Conservation (phyloP, 2,113 vertebrate genomes). For the Solea solea region DNA sequence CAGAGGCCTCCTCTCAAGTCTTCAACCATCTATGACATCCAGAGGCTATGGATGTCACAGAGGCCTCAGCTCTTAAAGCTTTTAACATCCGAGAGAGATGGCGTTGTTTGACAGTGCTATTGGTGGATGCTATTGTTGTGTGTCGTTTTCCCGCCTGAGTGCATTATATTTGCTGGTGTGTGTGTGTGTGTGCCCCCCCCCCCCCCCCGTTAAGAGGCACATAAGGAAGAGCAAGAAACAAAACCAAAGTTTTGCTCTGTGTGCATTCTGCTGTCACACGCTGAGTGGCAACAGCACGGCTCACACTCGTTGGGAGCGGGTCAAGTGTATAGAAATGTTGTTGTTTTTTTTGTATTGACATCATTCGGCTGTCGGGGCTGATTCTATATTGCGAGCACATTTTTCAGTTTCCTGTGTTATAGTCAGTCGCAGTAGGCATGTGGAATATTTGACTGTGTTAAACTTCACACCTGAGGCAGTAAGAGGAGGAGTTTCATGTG, state of each 20-base stretch:
- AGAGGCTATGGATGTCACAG: constrained; percentile 74
- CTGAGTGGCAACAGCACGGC: constrained; percentile 60
- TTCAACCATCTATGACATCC: constrained; percentile 79
- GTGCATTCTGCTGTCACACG: constrained; percentile 67
- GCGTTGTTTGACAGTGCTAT: constrained; percentile 76
- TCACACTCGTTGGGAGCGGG: constrained; percentile 32
- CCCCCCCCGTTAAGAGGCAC: constrained; percentile 44
- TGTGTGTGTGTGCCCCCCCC: background rate
- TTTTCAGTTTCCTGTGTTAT: constrained; percentile 12
- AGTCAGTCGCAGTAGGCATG: constrained; percentile 21
- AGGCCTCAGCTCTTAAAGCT: constrained; percentile 79
- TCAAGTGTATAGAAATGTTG: constrained; percentile 59
- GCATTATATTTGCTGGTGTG: constrained; percentile 67
- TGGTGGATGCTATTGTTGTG: constrained; percentile 75
- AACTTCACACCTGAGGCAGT: constrained; percentile 18
- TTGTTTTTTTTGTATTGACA: constrained; percentile 38
- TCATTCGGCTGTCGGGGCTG: constrained; percentile 46
- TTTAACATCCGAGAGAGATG: constrained; percentile 79
- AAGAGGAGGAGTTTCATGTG: background rate
- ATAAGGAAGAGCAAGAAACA: constrained; percentile 61
- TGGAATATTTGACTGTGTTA: constrained; percentile 14
- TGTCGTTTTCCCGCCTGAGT: constrained; percentile 59
- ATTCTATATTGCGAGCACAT: constrained; percentile 32
- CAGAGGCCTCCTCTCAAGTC: constrained; percentile 78
- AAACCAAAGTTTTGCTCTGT: constrained; percentile 65